These are phyloP conservation scores for Motacilla alba DNA, from an alignment of 2,113 vertebrate species.

Conservation along the genomic window DNA sequence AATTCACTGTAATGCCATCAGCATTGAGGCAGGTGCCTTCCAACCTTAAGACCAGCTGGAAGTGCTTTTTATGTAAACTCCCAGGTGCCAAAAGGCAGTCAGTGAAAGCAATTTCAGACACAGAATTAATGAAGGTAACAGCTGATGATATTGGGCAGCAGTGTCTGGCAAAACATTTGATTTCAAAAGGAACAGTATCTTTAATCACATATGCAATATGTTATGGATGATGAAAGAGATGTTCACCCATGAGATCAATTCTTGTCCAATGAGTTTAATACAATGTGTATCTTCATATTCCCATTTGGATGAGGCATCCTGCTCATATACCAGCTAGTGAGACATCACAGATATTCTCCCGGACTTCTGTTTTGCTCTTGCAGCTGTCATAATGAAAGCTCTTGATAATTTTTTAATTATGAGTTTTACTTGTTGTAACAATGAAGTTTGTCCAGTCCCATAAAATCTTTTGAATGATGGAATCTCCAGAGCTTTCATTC, in stretches of 20 bases:
- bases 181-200: not conserved
- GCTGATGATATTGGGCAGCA: not conserved
- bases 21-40: not conserved
- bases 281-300: not conserved
- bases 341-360: not conserved
- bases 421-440: not conserved
- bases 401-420: not conserved
- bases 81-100: conserved; percentile 36
- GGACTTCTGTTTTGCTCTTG: not conserved
- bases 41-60: conserved; percentile 45
- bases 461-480: not conserved
- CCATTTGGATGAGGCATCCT: not conserved
- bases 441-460: not conserved
- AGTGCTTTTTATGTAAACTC: conserved; percentile 29
- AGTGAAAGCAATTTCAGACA: conserved; percentile 38
- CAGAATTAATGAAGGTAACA: conserved; percentile 31
- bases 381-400: not conserved
- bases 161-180: conserved; percentile 10
- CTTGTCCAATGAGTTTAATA: not conserved
- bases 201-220: not conserved
- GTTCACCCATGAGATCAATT: not conserved
- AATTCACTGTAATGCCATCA: conserved; percentile 26
- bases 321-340: not conserved
- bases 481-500: not conserved
- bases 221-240: not conserved